These are phyloP conservation scores for Verasper variegatus DNA, from an alignment of 2,113 vertebrate genomes.

Conservation along the genomic window DNA sequence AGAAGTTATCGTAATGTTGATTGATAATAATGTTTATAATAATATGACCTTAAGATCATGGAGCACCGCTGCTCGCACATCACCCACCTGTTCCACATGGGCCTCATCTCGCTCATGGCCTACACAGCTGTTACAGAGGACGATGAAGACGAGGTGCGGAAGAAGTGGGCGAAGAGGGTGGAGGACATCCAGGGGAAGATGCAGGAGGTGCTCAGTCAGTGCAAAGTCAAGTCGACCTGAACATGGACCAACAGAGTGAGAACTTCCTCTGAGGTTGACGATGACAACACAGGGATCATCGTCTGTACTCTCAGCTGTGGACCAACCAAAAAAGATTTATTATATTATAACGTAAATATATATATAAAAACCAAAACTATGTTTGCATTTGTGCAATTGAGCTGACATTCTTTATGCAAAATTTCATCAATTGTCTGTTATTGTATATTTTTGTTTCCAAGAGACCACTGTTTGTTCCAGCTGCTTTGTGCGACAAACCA, in stretches of 20 bases:
- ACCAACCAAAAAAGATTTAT: conserved; percentile 44
- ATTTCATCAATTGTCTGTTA: conserved; percentile 11
- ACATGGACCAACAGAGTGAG: neutral
- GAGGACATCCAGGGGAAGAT: conserved; percentile 82
- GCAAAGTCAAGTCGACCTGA: conserved; percentile 59
- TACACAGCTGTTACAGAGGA: conserved; percentile 82
- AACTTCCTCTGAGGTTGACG: neutral
- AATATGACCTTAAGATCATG: conserved; percentile 78
- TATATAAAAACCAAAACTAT: conserved; percentile 50
- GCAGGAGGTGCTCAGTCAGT: conserved; percentile 78
- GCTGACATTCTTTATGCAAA: neutral
- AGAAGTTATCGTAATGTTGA: neutral
- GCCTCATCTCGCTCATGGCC: conserved; percentile 83
- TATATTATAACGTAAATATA: conserved; percentile 28
- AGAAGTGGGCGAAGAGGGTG: conserved; percentile 81
- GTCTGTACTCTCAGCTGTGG: conserved; percentile 33
- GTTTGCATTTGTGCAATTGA: conserved; percentile 21
- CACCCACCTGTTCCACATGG: conserved; percentile 82
- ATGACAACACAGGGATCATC: neutral
- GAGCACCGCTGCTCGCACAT: conserved; percentile 80
- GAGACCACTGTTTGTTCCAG: conserved; percentile 39
- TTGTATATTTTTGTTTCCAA: conserved; percentile 10
- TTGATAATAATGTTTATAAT: no score
- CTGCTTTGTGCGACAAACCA: conserved; percentile 38
- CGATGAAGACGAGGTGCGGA: conserved; percentile 79